Evolutionary conservation across 2,113 vertebrate genomes (phyloP), one percentile per base, ranked within the genome.

Genomic region (Upupa epops): DNA sequence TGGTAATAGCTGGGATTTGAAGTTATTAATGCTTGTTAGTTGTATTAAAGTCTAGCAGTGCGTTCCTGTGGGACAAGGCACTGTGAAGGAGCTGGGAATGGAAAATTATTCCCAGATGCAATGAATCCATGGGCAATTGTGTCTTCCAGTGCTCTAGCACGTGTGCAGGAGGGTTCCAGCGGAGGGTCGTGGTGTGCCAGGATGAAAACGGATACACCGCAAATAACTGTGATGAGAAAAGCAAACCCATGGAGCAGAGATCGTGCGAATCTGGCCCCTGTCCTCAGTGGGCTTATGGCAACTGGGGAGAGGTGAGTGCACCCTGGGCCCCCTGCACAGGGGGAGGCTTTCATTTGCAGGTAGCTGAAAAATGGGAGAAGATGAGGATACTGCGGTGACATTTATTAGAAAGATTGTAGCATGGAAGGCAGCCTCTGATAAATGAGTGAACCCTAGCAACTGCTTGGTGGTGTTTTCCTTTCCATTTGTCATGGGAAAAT

Each of bases 111-210:
- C 37, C 64, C 55, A 79, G 49, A 36, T 45, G 88, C 21, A 16
- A 1, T 2, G 4, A 36, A 83, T 18, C 56, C 1, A 0, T 37
- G 72, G 66, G 83, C 75, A 73, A 83, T 83, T 75, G 32, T 74
- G 92, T 95, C 97, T 96, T 96, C 60, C 96, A 99, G 99, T 99
- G 99, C 96, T 99, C 99, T 56, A 99, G 99, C 95, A 99, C 99
- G 1, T 99, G 99, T 94, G 99, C 98, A 0, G 99, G 99, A 31
- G 99, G 99, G 26, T 99, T 99, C 97, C 99, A 99, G 97, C 97
- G 99, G n/a, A 98, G 99, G 3, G 99, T 98, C 2, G 99, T 99
- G 36, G 99, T 99, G 51, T 99, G 99, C 96, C 99, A 99, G 97
- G 99, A 99, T 92, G 98, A 99, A 93, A 99, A 99, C 0, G 99